Percentiles rank a stretch among this genome's conserved stretches.
Evolutionary conservation across 2,113 vertebrate species (phyloP).

Genomic region (Urocitellus parryii): DNA sequence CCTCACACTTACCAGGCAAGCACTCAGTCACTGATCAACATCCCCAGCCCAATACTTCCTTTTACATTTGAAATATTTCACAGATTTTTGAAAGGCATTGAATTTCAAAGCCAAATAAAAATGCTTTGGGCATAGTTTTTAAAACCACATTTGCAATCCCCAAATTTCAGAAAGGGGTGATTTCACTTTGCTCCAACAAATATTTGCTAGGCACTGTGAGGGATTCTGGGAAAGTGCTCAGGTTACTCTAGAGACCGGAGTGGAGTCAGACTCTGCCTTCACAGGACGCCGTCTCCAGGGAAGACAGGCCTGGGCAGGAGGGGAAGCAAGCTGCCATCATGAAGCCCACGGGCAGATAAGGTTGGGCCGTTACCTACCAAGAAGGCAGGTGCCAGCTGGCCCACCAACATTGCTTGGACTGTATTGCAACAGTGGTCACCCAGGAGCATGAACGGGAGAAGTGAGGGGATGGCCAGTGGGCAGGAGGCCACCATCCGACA

Average conservation of each 20-base stretch:
- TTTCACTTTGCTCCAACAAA: neutral
- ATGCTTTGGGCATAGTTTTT: neutral
- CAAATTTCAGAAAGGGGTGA: neutral
- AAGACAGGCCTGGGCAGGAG: neutral
- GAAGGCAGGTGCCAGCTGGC: neutral
- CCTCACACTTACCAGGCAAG: neutral
- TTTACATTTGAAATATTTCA: constrained; percentile 34
- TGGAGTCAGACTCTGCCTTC: neutral
- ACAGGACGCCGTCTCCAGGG: neutral
- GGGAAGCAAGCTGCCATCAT: neutral
- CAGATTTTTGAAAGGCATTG: neutral
- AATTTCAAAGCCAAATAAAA: constrained; percentile 50
- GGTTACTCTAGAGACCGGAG: neutral
- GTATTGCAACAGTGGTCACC: neutral
- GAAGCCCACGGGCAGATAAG: neutral
- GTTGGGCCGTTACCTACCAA: too few species aligned
- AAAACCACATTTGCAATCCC: neutral
- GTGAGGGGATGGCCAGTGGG: neutral
- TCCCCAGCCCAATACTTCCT: neutral
- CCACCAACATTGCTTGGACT: neutral
- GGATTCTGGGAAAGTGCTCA: neutral
- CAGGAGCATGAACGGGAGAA: neutral
- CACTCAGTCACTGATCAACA: neutral
- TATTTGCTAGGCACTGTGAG: neutral
- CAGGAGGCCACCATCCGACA: neutral